phyloP scores from a whole-genome alignment of 1,140 invertebrate species.

The Calephelis nemesis region DNA sequence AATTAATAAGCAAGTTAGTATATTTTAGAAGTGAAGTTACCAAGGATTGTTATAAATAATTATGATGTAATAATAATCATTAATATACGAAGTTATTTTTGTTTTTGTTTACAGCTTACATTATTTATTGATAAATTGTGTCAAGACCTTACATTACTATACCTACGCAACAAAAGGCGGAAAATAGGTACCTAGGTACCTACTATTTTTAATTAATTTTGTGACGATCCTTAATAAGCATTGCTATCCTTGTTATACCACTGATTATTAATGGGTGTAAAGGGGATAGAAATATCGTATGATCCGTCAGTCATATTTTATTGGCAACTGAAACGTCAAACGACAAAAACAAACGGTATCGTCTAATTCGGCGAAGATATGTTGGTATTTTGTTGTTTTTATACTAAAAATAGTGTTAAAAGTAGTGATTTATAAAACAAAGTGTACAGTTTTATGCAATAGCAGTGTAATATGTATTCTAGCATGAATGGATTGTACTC shows the following conservation, averaged over 20 bases:
- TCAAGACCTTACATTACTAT: neutral
- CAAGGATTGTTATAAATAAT: no score
- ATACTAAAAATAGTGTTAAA: slow-evolving; percentile 35
- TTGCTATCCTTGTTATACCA: slow-evolving; percentile 37
- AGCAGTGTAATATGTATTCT: slow-evolving; percentile 54
- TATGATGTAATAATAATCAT: no score
- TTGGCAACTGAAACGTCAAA: slow-evolving; percentile 57
- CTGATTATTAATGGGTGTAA: slow-evolving; percentile 27
- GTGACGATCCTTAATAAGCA: slow-evolving; percentile 21
- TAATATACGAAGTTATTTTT: no score
- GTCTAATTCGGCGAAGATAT: slow-evolving; percentile 45
- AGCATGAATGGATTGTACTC: slow-evolving; percentile 66
- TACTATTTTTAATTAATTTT: slow-evolving; percentile 24
- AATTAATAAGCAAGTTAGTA: no score
- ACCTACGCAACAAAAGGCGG: slow-evolving; percentile 16
- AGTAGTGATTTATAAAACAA: slow-evolving; percentile 36
- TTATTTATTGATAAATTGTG: neutral
- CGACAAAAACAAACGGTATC: slow-evolving; percentile 58
- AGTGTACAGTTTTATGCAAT: slow-evolving; percentile 32
- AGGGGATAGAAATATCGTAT: slow-evolving; percentile 57
- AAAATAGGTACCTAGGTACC: neutral
- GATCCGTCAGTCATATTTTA: slow-evolving; percentile 59
- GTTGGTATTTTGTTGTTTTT: slow-evolving; percentile 44
- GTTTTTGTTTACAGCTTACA: no score
- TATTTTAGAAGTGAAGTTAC: no score